These are phyloP conservation scores for Temnothorax ravouxi DNA, from an alignment of 2,888 invertebrate genomes.

Conservation along the genomic window DNA sequence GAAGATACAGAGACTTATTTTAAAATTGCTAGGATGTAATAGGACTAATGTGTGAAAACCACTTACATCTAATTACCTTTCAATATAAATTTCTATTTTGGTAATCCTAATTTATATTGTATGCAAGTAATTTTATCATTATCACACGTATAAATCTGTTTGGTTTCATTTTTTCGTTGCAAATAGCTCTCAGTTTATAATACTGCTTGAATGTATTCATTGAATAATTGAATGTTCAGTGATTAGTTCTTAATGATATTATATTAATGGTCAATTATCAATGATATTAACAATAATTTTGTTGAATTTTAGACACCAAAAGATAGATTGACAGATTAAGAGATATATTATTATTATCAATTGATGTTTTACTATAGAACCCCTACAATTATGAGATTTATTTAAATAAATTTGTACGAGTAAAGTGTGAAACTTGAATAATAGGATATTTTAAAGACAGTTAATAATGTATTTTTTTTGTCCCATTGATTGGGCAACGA, in stretches of 20 bases:
- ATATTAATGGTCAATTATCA: conserved; percentile 7
- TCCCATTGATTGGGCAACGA: background rate
- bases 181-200: background rate
- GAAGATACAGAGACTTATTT: background rate
- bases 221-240: no score
- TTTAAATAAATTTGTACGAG: background rate
- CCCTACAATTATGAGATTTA: background rate
- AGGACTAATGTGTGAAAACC: background rate
- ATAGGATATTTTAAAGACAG: background rate
- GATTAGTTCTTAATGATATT: background rate
- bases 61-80: background rate
- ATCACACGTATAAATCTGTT: background rate
- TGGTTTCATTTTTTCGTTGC: background rate
- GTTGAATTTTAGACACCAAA: background rate
- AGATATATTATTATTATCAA: background rate
- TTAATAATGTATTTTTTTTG: conserved; percentile 5
- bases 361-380: background rate
- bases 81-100: background rate
- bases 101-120: conserved; percentile 5
- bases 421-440: background rate
- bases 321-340: no score
- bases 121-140: conserved; percentile 14
- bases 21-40: background rate
- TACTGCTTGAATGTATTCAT: background rate
- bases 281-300: background rate